phyloP scores from a whole-genome alignment of 2,797 vertebrate species.

The Semaprochilodus insignis region DNA sequence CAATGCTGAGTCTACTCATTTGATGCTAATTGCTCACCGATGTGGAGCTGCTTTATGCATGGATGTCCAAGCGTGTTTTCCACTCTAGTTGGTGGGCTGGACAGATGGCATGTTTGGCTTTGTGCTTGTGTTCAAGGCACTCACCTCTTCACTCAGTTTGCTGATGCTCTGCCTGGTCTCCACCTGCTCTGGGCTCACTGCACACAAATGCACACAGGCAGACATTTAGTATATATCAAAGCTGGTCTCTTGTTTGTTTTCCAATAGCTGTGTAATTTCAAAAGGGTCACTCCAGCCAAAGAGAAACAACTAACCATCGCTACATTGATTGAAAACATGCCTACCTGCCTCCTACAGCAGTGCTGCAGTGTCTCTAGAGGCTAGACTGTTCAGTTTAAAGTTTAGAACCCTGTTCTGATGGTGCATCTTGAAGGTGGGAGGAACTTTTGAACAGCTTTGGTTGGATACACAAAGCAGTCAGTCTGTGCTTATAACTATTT shows the following conservation, averaged over 20 bases:
- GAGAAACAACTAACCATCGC: no score
- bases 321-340: no score
- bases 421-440: no score
- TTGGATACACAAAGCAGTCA: no score
- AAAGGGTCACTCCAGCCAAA: no score
- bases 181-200: conserved; percentile 66
- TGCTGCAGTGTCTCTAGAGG: no score
- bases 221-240: not conserved
- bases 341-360: no score
- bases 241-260: not conserved
- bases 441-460: no score
- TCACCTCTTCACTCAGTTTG: conserved; percentile 73
- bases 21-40: not conserved
- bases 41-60: conserved; percentile 1
- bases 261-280: no score
- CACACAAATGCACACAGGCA: conserved; percentile 30
- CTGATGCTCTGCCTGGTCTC: conserved; percentile 71
- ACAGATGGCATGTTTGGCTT: not conserved
- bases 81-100: conserved; percentile 2
- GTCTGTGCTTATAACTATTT: no score
- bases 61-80: conserved; percentile 8
- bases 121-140: conserved; percentile 17
- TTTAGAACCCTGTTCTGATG: no score
- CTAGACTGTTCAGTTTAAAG: no score
- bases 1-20: not conserved